phyloP scores from a whole-genome alignment of 2,113 vertebrate species.

The Actenoides lindsayi region DNA sequence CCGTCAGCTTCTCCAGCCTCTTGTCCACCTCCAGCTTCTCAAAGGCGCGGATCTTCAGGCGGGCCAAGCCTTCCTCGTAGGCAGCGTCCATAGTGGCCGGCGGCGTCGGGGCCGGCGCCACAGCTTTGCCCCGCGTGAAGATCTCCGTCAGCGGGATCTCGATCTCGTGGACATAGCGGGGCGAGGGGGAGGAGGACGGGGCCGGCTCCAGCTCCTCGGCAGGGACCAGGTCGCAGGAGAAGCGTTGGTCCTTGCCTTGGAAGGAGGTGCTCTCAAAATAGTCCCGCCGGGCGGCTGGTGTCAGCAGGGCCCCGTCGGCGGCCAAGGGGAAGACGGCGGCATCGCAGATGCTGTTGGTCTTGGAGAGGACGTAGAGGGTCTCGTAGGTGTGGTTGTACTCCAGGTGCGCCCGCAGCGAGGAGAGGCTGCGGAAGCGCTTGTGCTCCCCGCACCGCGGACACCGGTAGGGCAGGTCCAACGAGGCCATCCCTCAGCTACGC shows the following conservation, averaged over 20 bases:
- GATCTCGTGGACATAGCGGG: conserved; percentile 92
- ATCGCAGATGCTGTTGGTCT: conserved; percentile 96
- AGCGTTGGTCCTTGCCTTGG: conserved; percentile 88
- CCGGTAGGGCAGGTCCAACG: conserved; percentile 96
- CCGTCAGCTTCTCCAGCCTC: conserved; percentile 92
- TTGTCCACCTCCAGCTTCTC: conserved; percentile 95
- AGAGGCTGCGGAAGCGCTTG: conserved; percentile 98
- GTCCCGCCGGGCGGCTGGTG: conserved; percentile 80
- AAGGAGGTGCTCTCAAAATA: conserved; percentile 90
- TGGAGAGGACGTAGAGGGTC: conserved; percentile 98
- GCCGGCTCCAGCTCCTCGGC: conserved; percentile 78
- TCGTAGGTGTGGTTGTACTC: conserved; percentile 99
- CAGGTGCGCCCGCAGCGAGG: conserved; percentile 94
- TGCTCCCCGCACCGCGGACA: conserved; percentile 98
- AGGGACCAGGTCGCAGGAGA: conserved; percentile 78
- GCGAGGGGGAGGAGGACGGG: conserved; percentile 71
- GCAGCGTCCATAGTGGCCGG: conserved; percentile 88
- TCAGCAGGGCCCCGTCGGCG: conserved; percentile 84
- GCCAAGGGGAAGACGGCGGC: conserved; percentile 89
- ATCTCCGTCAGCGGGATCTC: conserved; percentile 94
- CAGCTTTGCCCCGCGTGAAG: conserved; percentile 84
- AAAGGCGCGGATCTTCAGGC: conserved; percentile 93
- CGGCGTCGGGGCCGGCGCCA: conserved; percentile 84
- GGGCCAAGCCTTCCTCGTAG: conserved; percentile 94
- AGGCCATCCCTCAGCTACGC: conserved; percentile 88